Percentiles rank a stretch among this genome's conserved stretches.
phyloP scores from a whole-genome alignment of 2,797 vertebrate species.

The Semaprochilodus insignis region DNA sequence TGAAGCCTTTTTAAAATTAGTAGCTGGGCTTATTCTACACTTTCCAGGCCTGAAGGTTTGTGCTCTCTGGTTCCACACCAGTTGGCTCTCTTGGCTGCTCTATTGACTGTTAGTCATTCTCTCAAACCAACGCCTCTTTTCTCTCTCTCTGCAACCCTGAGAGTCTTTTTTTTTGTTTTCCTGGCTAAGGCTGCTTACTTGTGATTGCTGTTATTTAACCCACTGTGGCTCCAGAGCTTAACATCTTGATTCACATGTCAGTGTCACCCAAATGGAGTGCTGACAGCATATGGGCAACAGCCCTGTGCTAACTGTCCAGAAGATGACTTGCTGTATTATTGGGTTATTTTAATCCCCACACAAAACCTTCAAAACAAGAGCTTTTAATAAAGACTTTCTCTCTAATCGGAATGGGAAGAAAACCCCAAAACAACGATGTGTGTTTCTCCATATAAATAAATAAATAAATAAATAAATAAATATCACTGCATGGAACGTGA shows the following conservation, averaged over 20 bases:
- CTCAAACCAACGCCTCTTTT: constrained; percentile 1
- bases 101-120: neutral
- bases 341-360: constrained; percentile 7
- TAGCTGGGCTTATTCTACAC: neutral
- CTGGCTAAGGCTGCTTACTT: neutral
- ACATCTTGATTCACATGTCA: constrained; percentile 27
- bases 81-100: neutral
- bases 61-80: constrained; percentile 14
- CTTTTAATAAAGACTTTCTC: neutral
- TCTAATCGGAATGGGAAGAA: neutral
- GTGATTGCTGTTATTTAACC: constrained; percentile 14
- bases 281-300: constrained; percentile 29
- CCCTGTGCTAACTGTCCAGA: neutral
- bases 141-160: constrained; percentile 6
- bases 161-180: constrained; percentile 2
- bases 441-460: constrained; percentile 5
- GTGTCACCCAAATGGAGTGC: constrained; percentile 10
- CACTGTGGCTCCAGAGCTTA: neutral
- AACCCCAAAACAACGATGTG: neutral
- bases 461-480: constrained; percentile 26
- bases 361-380: neutral
- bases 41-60: constrained; percentile 16
- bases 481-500: neutral
- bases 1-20: neutral
- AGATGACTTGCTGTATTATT: constrained; percentile 20